Evolutionary conservation across 1,140 invertebrate genomes (phyloP), one percentile per base, ranked within the genome.

Genomic region (Campoletis sonorensis): DNA sequence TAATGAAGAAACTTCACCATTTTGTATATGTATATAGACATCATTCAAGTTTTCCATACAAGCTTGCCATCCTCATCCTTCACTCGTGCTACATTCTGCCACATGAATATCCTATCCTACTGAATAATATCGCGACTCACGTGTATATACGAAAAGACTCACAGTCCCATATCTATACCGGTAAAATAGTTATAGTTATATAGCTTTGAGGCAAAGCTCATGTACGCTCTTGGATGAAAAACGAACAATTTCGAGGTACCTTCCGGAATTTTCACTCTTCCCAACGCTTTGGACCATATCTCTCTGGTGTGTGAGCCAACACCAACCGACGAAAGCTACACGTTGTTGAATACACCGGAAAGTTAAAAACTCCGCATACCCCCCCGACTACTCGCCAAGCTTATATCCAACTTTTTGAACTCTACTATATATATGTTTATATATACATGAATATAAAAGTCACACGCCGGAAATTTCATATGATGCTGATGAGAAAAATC

Each of bases 281-380:
- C 67, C 73, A 23, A 16, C 40, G 5, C 33, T 23, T 58, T 58
- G 54, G 21, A 18, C 4, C 54, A n/a, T 58, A n/a, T 58, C 54
- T 58, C 21, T 58, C 21, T 18, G 18, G 21, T 21, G 54, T 58
- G 54, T 58, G 21, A 23, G 18, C 54, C 37, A 37, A 21, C 71
- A 58, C 40, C 26, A 51, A 33, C 49, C 45, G 15, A n/a, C 30
- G 13, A 71, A 81, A 81, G 77, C 79, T 81, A 81, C 82, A 79
- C 78, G 75, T 58, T 76, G 71, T 71, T 79, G 75, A 83, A 83
- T 79, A 78, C 68, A 61, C 64, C 49, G 80, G 33, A 80, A 81
- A 83, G 82, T 83, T 81, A 81, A 81, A 76, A 83, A 83, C 80
- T 83, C 78, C 82, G 70, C 77, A 80, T 82, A 64, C 73, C 18